These are phyloP conservation scores for Odontophorus gujanensis DNA, from an alignment of 2,113 vertebrate species.

Conservation along the genomic window DNA sequence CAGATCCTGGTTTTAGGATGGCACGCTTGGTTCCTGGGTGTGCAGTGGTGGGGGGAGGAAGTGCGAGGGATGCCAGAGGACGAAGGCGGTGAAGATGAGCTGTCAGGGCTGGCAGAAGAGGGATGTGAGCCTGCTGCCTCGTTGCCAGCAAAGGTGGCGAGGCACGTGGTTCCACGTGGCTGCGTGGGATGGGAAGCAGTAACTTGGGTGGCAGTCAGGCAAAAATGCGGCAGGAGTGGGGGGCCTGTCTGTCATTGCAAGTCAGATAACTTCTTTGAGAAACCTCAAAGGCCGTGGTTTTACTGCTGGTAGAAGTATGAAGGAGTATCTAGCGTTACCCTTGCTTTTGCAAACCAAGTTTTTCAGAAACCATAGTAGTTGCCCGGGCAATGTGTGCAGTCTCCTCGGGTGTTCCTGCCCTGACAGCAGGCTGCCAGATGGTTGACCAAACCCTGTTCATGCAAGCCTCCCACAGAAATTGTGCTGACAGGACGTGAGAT, in stretches of 20 bases:
- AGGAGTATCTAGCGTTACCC: background rate
- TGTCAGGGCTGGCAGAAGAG: background rate
- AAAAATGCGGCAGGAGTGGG: background rate
- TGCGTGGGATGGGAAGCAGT: background rate
- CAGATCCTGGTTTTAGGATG: background rate
- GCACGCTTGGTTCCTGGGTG: background rate
- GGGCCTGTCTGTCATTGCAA: background rate
- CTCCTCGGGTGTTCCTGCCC: background rate
- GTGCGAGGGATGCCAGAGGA: background rate
- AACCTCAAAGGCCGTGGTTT: background rate
- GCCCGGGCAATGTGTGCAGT: rapidly evolving
- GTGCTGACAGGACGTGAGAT: background rate
- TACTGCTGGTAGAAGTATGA: background rate
- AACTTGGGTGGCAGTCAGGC: background rate
- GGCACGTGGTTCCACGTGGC: rapidly evolving
- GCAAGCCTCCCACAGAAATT: rapidly evolving
- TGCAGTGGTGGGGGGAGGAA: rapidly evolving
- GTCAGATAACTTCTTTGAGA: background rate
- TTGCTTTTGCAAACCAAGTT: background rate
- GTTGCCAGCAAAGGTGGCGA: background rate
- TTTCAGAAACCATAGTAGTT: rapidly evolving
- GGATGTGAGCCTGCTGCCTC: background rate
- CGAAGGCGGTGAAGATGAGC: background rate
- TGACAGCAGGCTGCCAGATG: background rate
- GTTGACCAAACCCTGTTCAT: rapidly evolving